Conservation (phyloP, 1,140 invertebrate species). For the Trichomalopsis sarcophagae region DNA sequence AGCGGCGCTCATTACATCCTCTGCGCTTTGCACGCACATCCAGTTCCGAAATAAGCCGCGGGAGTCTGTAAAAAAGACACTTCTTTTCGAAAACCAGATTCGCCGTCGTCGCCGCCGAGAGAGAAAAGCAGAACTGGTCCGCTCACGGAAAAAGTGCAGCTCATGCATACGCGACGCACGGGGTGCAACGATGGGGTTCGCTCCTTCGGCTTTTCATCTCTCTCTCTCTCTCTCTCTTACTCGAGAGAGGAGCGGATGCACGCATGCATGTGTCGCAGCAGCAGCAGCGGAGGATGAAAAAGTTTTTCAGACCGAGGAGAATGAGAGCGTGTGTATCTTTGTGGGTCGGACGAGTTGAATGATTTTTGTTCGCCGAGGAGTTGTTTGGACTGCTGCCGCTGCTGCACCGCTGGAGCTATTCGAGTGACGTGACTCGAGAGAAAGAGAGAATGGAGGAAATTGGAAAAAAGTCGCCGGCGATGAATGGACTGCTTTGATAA, state of each 20-base stretch:
- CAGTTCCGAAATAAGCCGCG: conserved; percentile 44
- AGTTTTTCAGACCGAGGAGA: conserved; percentile 2
- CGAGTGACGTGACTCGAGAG: no score
- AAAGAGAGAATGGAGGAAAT: not conserved
- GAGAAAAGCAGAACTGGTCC: conserved; percentile 52
- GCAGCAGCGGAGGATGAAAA: not conserved
- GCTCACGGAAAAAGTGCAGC: conserved; percentile 41
- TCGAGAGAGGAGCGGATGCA: not conserved
- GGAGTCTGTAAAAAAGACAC: conserved; percentile 39
- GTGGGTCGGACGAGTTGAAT: not conserved
- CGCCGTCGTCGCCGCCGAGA: not conserved
- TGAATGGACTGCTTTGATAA: no score
- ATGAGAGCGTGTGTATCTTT: not conserved
- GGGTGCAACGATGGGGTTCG: conserved; percentile 5
- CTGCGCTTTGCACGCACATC: conserved; percentile 8
- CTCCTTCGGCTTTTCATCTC: not conserved
- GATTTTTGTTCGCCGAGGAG: not conserved
- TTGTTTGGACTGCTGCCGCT: not conserved
- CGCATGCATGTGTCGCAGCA: not conserved
- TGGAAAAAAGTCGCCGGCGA: not conserved
- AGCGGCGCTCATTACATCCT: not conserved
- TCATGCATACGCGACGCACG: conserved; percentile 40
- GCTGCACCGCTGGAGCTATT: not conserved
- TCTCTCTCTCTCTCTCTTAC: no score
- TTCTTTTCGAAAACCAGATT: conserved; percentile 58